phyloP scores from a whole-genome alignment of 1,140 invertebrate genomes.

The Trypoxylus dichotomus region DNA sequence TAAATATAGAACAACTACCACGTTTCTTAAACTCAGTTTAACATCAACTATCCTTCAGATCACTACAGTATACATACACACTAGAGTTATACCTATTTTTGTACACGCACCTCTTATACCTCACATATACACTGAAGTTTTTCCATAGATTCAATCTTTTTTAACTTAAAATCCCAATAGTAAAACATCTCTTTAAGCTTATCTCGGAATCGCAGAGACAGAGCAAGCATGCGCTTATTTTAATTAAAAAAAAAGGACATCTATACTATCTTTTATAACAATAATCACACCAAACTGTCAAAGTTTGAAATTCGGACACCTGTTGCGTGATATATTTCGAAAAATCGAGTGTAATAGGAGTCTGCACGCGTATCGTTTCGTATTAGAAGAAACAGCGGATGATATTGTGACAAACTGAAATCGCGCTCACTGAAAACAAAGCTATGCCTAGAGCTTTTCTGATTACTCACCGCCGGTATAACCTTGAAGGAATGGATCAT shows the following conservation, averaged over 20 bases:
- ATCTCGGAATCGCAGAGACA: neutral
- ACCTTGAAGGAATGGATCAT: constrained; percentile 46
- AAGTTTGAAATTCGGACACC: neutral
- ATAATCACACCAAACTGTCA: neutral
- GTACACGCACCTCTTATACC: neutral
- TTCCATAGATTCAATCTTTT: neutral
- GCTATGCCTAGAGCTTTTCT: constrained; percentile 59
- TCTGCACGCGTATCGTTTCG: neutral
- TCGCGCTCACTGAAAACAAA: neutral
- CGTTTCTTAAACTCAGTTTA: constrained; percentile 43
- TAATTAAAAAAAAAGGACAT: neutral
- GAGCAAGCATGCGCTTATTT: neutral
- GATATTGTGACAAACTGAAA: neutral
- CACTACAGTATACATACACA: constrained; percentile 17
- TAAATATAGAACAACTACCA: constrained; percentile 53
- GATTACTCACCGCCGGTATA: constrained; percentile 57
- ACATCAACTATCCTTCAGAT: constrained; percentile 31
- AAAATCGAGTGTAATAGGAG: neutral
- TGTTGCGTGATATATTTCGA: neutral
- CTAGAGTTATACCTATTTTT: neutral
- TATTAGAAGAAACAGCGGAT: neutral
- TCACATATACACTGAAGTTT: neutral
- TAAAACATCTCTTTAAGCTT: neutral
- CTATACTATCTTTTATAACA: neutral
- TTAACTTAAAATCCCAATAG: neutral